Percentiles rank a stretch among this genome's conserved stretches.
These are phyloP conservation scores for Scolopax rusticola DNA, from an alignment of 2,797 vertebrate species.

Conservation along the genomic window DNA sequence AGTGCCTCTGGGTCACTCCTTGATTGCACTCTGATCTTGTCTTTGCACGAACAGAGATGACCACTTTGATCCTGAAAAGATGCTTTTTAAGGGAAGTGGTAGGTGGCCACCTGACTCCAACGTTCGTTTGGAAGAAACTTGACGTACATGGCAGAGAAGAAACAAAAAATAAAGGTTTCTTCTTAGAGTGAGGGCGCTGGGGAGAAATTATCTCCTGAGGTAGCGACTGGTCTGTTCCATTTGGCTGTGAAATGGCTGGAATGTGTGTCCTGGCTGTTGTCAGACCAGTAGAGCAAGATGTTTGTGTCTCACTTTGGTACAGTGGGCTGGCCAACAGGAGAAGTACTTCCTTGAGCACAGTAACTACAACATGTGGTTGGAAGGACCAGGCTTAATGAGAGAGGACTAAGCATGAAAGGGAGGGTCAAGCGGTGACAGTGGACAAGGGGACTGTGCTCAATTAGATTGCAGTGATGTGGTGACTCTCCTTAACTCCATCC, in stretches of 20 bases:
- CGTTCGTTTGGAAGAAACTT: not conserved
- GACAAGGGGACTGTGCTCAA: rapidly evolving
- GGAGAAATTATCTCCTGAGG: not conserved
- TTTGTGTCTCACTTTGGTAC: not conserved
- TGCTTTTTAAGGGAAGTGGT: not conserved
- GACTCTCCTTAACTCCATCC: not conserved
- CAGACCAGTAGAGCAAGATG: slow-evolving; percentile 29
- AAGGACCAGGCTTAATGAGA: not conserved
- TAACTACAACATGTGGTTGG: not conserved
- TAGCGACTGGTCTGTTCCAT: not conserved
- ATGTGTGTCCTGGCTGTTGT: not conserved
- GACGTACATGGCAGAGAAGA: not conserved
- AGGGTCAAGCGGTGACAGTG: not conserved
- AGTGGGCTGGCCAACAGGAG: not conserved
- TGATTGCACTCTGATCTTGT: not conserved
- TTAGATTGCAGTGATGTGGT: not conserved
- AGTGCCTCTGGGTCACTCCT: not conserved
- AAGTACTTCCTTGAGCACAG: not conserved
- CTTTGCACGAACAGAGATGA: not conserved
- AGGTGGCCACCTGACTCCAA: not conserved
- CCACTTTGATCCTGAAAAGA: not conserved
- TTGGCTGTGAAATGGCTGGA: not conserved
- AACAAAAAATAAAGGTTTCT: not conserved
- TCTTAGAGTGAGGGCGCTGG: not conserved
- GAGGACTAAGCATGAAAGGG: not conserved